Base-by-base conservation (phyloP, 2,888 invertebrate species). In the Epinotia demarniana region DNA sequence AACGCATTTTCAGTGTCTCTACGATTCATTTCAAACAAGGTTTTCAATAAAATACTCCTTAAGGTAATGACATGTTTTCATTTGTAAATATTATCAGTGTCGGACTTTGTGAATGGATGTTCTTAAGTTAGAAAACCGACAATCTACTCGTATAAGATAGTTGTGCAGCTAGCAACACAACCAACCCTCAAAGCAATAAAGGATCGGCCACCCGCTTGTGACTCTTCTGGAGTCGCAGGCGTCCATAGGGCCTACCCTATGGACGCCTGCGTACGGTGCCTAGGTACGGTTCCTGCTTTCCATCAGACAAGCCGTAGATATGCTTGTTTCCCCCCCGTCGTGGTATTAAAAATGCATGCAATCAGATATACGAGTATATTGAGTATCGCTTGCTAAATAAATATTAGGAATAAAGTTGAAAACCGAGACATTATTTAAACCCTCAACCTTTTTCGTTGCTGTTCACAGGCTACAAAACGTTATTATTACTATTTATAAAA, bases 1-100 rank as follows among this genome's bases (percentile, higher is more conserved):
- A 66, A 70, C 70, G 60, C 58, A 60, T 64, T 70, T 70, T 70
- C 69, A 64, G 53, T 75, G 75, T 70, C 63, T 74, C 62, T 43
- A 18, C 68, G 43, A 73, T 60, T 58, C 43, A 74, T 74, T 62
- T 63, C 63, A 72, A 72, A 72, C 39, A 43, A 72, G 55, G 43
- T 23, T 55, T 39, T 39, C 39, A 63, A 8, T 55, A 4, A 70
- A 70, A 13, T 62, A 39, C 57, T 27, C 18, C 64, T 39, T 46
- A 33, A 12, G 27, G n/a, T 63, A 55, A 66, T n/a, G 61, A 9
- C 39, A 27, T 33, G 46, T 53, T n/a, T 49, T 49, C 16, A 49
- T 49, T 49, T n/a, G n/a, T 49, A 6, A n/a, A 53, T 53, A 6
- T n/a, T 53, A 53, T 53, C n/a, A 53, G 6, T 53, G n/a, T 16